Evolutionary conservation across 1,140 invertebrate genomes (phyloP).

Genomic region (Ptiloglossa arizonensis): DNA sequence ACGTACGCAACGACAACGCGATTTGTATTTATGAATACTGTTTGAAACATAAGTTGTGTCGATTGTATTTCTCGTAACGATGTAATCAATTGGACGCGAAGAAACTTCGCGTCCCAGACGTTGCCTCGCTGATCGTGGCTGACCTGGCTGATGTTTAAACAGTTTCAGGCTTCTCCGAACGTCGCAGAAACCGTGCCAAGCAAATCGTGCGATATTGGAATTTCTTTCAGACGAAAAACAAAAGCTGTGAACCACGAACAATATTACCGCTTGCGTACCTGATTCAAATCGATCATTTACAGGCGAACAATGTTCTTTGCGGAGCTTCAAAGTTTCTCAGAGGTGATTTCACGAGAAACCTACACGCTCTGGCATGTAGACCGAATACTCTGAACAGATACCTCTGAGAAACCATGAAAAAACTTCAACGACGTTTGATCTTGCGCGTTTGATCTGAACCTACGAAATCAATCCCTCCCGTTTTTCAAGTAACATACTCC

Average conservation of each 20-base stretch:
- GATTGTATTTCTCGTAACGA: not conserved
- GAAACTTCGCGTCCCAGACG: too few relatives aligned
- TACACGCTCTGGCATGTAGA: too few relatives aligned
- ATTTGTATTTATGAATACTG: conserved; percentile 8
- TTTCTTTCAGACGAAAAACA: not conserved
- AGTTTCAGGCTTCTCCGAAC: not conserved
- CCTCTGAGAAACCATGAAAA: too few relatives aligned
- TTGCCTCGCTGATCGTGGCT: too few relatives aligned
- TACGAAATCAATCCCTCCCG: conserved; percentile 10
- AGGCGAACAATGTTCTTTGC: not conserved
- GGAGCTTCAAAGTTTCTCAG: not conserved
- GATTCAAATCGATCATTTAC: conserved; percentile 47
- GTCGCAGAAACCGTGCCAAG: conserved; percentile 36
- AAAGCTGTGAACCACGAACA: conserved; percentile 12
- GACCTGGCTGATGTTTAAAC: too few relatives aligned
- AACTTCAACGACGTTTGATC: not conserved
- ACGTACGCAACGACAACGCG: not conserved
- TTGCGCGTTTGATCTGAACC: conserved; percentile 19
- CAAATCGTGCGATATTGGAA: not conserved
- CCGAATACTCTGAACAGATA: too few relatives aligned
- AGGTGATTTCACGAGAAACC: too few relatives aligned
- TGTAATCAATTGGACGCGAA: too few relatives aligned
- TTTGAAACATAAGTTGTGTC: not conserved
- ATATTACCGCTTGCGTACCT: conserved; percentile 52
- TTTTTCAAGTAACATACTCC: not conserved